Base-by-base conservation (phyloP, 2,797 vertebrate genomes). In the Esox lucius region DNA sequence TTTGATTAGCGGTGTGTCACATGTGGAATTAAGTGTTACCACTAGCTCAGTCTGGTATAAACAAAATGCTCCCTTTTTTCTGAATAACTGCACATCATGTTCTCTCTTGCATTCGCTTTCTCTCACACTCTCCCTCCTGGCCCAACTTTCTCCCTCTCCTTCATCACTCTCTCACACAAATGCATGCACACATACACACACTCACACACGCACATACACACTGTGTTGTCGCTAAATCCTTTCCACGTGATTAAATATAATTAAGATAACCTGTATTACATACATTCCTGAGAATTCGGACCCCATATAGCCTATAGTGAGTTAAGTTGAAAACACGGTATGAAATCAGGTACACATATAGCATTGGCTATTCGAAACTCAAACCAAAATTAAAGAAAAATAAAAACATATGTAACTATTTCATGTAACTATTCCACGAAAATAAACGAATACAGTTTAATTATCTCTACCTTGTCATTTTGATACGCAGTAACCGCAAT, bases 401-500 rank as follows among this genome's bases (percentile, higher is more conserved):
- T 78, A 59, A 53, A 48, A 35, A 49, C 19, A 53, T 16, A 56
- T 24, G 12, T 48, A 15, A 35, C 42, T 68, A 42, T 46, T 48
- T 33, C 8, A 56, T 24, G 15, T 6, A n/a, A n/a, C n/a, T n/a
- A 22, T 56, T 22, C 59, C 71, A 64, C 64, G 75, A 61, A 66
- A 79, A 71, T 22, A 68, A 9, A 28, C 31, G 17, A 15, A 67
- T 56, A 35, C 6, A 59, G 22, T 28, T 12, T 5, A 12, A 15
- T 68, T 35, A 68, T 16, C 74, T 90, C 94, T 93, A 99, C 97
- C 96, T 99, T 99, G 92, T 99, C 98, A 72, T 99, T 99, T 89
- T 99, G 97, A 94, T 99, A 99, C 78, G 98, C 98, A 69, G 98
- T 99, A 86, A 99, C 98, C 0, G 97, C 98, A 70, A 99, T 98